Conservation (phyloP, 2,888 invertebrate genomes). For the Cryptocephalus moraei region DNA sequence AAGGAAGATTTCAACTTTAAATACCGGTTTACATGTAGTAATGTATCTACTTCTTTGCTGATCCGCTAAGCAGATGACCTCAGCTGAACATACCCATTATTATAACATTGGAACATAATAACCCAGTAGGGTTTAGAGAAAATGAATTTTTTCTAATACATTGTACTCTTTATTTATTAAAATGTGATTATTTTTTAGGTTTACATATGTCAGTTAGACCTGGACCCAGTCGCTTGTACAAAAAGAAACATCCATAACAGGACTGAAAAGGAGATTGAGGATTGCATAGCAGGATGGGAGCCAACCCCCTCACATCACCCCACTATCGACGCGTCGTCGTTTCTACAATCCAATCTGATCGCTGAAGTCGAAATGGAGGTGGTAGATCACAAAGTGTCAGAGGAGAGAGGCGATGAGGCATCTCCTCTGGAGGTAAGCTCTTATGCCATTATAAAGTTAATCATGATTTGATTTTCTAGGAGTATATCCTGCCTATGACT, state of each 20-base stretch:
- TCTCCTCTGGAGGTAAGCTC: neutral
- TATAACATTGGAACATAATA: too few relatives aligned
- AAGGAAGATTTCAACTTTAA: too few relatives aligned
- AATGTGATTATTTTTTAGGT: slow-evolving; percentile 47
- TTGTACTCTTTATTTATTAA: too few relatives aligned
- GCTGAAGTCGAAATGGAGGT: slow-evolving; percentile 77
- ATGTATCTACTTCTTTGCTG: too few relatives aligned
- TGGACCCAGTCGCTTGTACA: slow-evolving; percentile 66
- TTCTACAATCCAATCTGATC: slow-evolving; percentile 76
- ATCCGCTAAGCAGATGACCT: too few relatives aligned
- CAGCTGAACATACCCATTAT: too few relatives aligned
- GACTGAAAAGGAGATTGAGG: slow-evolving; percentile 64
- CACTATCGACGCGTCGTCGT: slow-evolving; percentile 68
- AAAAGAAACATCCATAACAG: slow-evolving; percentile 81
- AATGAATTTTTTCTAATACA: too few relatives aligned
- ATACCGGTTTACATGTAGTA: too few relatives aligned
- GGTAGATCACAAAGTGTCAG: slow-evolving; percentile 40
- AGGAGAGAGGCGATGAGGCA: slow-evolving; percentile 14
- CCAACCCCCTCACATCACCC: slow-evolving; percentile 72
- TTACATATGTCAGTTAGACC: slow-evolving; percentile 80
- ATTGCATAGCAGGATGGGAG: slow-evolving; percentile 62
- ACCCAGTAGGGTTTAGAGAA: too few relatives aligned
- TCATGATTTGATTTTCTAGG: too few relatives aligned
- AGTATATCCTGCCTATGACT: too few relatives aligned
- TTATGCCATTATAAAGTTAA: too few relatives aligned